Base-by-base conservation (phyloP, 2,113 vertebrate species). In the Strix uralensis region DNA sequence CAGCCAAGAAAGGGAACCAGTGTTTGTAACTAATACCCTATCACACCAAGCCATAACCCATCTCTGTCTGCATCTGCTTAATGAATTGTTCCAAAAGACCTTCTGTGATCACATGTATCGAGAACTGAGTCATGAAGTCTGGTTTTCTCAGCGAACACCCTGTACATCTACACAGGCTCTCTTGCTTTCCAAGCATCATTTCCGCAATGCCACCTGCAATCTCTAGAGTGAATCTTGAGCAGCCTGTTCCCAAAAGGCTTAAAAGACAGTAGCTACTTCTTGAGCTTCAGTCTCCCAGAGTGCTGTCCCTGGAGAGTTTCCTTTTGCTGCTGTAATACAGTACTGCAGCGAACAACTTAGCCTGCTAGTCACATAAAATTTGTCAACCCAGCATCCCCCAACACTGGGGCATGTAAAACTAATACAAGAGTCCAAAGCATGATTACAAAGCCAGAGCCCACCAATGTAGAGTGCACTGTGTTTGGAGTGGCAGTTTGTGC, bases 161-260 rank as follows among this genome's bases (percentile, higher is more conserved):
- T 62, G 87, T 72, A 85, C 23, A 7, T 52, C 81, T 51, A 32
- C 16, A 59, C 16, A 55, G 73, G 44, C 51, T 69, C 25, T 62
- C 67, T 40, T 34, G 32, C 30, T 90, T 89, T 87, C 89, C 83
- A 66, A 79, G 70, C 34, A 59, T 38, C 81, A 54, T 47, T 94
- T 81, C 66, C 0, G 0, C 78, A 77, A 61, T 5, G 25, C 81
- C 86, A 94, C 89, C 47, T 86, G 89, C 78, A 82, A 80, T 73
- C 81, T 87, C 87, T 44, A 66, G 58, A 91, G 63, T 20, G 70
- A 71, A 57, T 94, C 62, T 54, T 59, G 66, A 79, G 58, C 84
- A 94, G 66, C 46, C 54, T 66, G 81, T n/a, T 95, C 88, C 78
- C 79, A 78, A 70, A 75, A 89, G 54, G 26, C 46, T 91, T 73